Evolutionary conservation across 2,797 vertebrate genomes (phyloP).

Genomic region (Mus caroli): DNA sequence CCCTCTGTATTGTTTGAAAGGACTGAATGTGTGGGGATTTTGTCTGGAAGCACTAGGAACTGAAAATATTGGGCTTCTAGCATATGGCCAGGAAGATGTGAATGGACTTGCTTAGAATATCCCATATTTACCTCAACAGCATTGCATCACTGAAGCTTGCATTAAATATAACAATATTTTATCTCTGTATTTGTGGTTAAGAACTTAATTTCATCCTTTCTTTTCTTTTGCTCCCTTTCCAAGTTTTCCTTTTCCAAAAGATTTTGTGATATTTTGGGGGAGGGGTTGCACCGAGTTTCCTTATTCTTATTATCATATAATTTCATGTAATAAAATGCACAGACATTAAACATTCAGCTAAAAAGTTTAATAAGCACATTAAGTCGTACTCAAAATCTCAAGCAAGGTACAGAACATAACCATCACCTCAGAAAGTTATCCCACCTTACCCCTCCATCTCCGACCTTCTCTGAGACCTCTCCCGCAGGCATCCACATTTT

Average conservation of each 20-base stretch:
- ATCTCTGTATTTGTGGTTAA: conserved; percentile 45
- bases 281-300: not conserved
- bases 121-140: not conserved
- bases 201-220: not conserved
- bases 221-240: not conserved
- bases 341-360: not conserved
- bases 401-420: not conserved
- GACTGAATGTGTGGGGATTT: conserved; percentile 28
- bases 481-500: not conserved
- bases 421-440: conserved; percentile 21
- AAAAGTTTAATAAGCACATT: conserved; percentile 28
- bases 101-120: conserved; percentile 32
- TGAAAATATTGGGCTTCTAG: conserved; percentile 15
- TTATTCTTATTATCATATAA: not conserved
- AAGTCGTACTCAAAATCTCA: not conserved
- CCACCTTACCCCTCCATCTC: conserved; percentile 10
- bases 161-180: conserved; percentile 24
- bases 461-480: not conserved
- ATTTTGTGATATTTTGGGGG: not conserved
- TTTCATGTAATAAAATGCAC: conserved; percentile 46
- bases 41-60: conserved; percentile 34
- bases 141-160: not conserved
- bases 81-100: conserved; percentile 47
- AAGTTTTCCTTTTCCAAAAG: conserved; percentile 37
- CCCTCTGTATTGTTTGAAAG: conserved; percentile 34